phyloP scores from a whole-genome alignment of 2,797 vertebrate genomes.

The Acridotheres tristis region DNA sequence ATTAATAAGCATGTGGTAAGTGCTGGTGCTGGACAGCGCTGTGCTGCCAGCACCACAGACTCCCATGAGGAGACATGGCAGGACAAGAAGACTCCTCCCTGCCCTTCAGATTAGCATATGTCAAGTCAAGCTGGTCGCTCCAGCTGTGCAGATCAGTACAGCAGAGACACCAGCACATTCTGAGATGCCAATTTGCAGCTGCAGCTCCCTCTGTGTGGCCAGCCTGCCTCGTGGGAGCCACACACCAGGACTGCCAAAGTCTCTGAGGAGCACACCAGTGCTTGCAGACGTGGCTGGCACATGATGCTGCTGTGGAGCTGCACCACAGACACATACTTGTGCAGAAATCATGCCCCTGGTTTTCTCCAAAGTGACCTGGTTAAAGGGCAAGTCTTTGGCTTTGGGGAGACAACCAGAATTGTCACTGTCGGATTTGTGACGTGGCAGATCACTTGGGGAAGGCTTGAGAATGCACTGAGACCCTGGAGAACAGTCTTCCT shows the following conservation, averaged over 20 bases:
- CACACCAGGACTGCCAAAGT: background rate
- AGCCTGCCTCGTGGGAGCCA: rapidly evolving
- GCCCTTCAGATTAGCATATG: background rate
- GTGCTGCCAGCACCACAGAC: background rate
- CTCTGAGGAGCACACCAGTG: rapidly evolving
- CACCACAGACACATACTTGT: background rate
- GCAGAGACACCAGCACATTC: background rate
- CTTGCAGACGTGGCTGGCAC: background rate
- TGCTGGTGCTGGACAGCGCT: rapidly evolving
- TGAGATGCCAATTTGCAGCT: background rate
- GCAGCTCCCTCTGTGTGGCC: background rate
- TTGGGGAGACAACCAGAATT: background rate
- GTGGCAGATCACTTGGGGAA: background rate
- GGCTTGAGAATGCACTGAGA: background rate
- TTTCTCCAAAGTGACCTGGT: background rate
- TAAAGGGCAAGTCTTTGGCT: background rate
- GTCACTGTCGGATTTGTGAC: background rate
- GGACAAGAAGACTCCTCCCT: background rate
- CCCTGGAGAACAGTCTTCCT: background rate
- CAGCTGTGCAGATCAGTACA: background rate
- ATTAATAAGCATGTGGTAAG: background rate
- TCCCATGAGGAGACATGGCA: background rate
- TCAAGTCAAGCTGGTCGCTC: background rate
- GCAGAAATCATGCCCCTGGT: background rate
- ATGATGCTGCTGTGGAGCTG: background rate